phyloP scores from a whole-genome alignment of 2,797 vertebrate genomes.

The Rhinogobio ventralis region DNA sequence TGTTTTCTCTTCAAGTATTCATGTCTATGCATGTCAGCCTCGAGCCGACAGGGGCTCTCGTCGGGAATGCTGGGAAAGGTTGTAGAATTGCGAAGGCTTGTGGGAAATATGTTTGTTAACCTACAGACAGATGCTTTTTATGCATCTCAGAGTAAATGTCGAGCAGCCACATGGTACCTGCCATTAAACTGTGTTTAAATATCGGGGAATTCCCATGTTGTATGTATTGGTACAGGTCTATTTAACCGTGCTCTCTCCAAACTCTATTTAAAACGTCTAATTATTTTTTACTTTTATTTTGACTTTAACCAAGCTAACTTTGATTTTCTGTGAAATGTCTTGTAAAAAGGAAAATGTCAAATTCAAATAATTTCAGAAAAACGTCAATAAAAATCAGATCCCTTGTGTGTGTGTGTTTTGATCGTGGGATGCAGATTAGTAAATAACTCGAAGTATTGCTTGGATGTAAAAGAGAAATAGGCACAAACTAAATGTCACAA shows the following conservation, averaged over 20 bases:
- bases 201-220: conserved; percentile 63
- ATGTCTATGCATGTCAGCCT: conserved; percentile 61
- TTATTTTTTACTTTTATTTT: conserved; percentile 63
- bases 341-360: conserved; percentile 78
- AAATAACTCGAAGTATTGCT: background rate
- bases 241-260: conserved; percentile 73
- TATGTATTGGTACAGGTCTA: conserved; percentile 68
- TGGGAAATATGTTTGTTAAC: conserved; percentile 38
- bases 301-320: conserved; percentile 61
- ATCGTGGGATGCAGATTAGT: background rate
- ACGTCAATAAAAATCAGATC: conserved; percentile 70
- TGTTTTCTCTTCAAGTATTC: conserved; percentile 63
- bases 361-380: conserved; percentile 68
- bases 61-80: background rate
- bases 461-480: background rate
- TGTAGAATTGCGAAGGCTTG: conserved; percentile 20
- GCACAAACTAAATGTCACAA: no score
- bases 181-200: conserved; percentile 72
- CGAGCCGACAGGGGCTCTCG: conserved; percentile 63
- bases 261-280: conserved; percentile 69
- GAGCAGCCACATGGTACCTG: conserved; percentile 74
- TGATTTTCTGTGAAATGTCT: conserved; percentile 76
- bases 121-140: conserved; percentile 68
- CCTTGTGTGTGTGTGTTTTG: conserved; percentile 49
- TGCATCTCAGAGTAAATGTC: conserved; percentile 66